Conservation (phyloP, 92 coral and sea anemone species). For the Epizoanthus illoricatus region DNA sequence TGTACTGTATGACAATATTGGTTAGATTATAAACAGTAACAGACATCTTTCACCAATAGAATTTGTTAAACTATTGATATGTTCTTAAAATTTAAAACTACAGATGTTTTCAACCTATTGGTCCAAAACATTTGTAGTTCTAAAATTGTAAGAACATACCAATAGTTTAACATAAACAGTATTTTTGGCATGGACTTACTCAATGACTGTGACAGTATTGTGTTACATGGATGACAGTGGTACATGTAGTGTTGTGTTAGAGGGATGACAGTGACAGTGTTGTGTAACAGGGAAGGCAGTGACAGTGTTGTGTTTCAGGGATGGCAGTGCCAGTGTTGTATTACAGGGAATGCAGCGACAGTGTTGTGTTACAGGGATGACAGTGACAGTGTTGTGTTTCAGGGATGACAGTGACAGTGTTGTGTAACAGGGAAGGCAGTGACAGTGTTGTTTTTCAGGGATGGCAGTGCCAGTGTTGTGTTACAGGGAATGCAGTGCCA, state of each 20-base stretch:
- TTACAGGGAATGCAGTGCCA: too few relatives aligned
- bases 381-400: too few relatives aligned
- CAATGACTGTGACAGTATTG: too few relatives aligned
- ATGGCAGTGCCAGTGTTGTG: too few relatives aligned
- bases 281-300: too few relatives aligned
- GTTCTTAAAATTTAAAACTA: background rate
- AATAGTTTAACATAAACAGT: too few relatives aligned
- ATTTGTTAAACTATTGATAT: background rate
- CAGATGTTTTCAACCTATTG: background rate
- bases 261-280: background rate
- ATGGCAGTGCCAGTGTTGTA: background rate
- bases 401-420: background rate
- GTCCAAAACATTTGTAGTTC: too few relatives aligned
- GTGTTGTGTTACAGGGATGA: too few relatives aligned
- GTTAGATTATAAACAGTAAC: background rate
- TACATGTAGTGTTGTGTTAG: background rate
- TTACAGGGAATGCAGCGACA: background rate
- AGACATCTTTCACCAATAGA: background rate
- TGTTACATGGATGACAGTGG: background rate
- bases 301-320: too few relatives aligned
- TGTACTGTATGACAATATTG: constrained; percentile 40
- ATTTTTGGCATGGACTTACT: too few relatives aligned
- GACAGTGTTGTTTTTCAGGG: too few relatives aligned
- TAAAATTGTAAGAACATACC: too few relatives aligned
- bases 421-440: background rate